These are phyloP conservation scores for Rostratula benghalensis DNA, from an alignment of 2,113 vertebrate genomes.

Conservation along the genomic window DNA sequence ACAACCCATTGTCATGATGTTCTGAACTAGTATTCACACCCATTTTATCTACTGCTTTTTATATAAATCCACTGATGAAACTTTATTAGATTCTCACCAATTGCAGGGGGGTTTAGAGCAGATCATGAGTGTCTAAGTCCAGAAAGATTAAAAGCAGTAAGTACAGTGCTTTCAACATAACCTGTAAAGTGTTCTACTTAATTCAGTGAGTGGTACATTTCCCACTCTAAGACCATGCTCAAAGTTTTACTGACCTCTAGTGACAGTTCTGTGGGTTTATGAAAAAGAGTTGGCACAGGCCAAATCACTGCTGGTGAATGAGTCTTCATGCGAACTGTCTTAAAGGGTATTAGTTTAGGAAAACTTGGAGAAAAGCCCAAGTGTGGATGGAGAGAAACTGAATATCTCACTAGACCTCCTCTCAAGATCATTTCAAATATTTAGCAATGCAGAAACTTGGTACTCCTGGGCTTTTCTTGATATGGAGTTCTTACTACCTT, in stretches of 20 bases:
- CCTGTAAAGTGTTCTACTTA: background rate
- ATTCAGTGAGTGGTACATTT: background rate
- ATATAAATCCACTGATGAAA: background rate
- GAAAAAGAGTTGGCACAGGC: background rate
- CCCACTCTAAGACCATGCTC: background rate
- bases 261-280: background rate
- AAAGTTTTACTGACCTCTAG: conserved; percentile 48
- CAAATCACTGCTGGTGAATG: background rate
- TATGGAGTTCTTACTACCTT: background rate
- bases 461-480: background rate
- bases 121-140: background rate
- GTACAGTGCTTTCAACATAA: background rate
- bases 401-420: background rate
- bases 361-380: background rate
- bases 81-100: background rate
- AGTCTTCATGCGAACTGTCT: background rate
- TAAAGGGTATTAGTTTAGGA: background rate
- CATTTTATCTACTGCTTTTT: background rate
- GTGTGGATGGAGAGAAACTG: background rate
- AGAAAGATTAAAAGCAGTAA: background rate
- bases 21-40: background rate
- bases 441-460: background rate
- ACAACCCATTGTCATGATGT: background rate
- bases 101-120: background rate
- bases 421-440: background rate